These are phyloP conservation scores for Pungitius pungitius DNA, from an alignment of 2,113 vertebrate species.

Conservation along the genomic window DNA sequence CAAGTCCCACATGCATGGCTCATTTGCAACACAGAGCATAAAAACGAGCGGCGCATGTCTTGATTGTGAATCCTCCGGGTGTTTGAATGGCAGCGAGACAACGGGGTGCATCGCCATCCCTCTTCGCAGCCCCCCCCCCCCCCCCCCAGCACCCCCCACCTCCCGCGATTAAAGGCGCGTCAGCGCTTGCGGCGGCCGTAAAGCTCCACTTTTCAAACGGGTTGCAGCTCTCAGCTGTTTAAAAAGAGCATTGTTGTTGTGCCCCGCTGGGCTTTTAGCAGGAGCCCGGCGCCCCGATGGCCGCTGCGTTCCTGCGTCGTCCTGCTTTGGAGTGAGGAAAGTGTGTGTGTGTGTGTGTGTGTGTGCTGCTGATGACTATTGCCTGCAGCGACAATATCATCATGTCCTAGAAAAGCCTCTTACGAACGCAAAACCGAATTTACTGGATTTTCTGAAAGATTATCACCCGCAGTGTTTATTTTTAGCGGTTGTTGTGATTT, in stretches of 20 bases:
- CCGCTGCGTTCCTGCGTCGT: slow-evolving; percentile 49
- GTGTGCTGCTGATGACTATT: slow-evolving; percentile 10
- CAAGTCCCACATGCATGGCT: neutral
- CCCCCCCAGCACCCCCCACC: too few relatives aligned
- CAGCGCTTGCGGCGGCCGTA: slow-evolving; percentile 73
- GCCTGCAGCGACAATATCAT: slow-evolving; percentile 14
- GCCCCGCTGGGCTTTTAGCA: slow-evolving; percentile 58
- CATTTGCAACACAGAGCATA: neutral
- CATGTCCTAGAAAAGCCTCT: slow-evolving; percentile 42
- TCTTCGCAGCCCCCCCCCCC: slow-evolving; percentile 44
- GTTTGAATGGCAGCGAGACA: neutral
- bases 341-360: neutral
- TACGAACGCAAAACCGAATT: slow-evolving; percentile 24
- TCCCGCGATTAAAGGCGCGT: slow-evolving; percentile 73
- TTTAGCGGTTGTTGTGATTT: slow-evolving; percentile 3
- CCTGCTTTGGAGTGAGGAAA: slow-evolving; percentile 37
- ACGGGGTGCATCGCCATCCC: slow-evolving; percentile 42
- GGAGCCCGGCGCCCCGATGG: slow-evolving; percentile 31
- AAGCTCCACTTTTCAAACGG: slow-evolving; percentile 81
- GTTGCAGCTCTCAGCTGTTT: slow-evolving; percentile 82
- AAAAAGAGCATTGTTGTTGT: slow-evolving; percentile 78
- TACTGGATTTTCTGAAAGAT: slow-evolving; percentile 20
- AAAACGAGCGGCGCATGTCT: neutral
- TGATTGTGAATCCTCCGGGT: slow-evolving; percentile 1
- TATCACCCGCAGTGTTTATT: slow-evolving; percentile 2